A percentile compares a stretch with the other conserved stretches of the same genome.
phyloP scores from a whole-genome alignment of 1,140 invertebrate species.

The Dreissena polymorpha region DNA sequence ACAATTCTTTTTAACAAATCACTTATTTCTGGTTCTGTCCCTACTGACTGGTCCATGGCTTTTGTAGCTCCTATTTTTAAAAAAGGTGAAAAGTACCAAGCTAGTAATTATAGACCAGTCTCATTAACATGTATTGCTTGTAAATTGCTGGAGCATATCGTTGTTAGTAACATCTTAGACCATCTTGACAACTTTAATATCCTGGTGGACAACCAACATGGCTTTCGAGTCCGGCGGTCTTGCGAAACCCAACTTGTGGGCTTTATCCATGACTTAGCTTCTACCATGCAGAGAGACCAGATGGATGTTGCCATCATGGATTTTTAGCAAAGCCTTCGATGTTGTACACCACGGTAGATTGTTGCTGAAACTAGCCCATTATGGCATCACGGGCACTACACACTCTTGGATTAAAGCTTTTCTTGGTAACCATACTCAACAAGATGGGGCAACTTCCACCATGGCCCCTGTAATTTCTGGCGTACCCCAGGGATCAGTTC shows the following conservation, averaged over 20 bases:
- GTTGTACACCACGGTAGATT: slow-evolving; percentile 6
- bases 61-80: slow-evolving; percentile 1
- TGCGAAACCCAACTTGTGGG: slow-evolving; percentile 26
- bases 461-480: slow-evolving; percentile 8
- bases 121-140: slow-evolving; percentile 18
- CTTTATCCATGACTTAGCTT: slow-evolving; percentile 6
- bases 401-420: slow-evolving; percentile 19
- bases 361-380: slow-evolving; percentile 15
- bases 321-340: slow-evolving; percentile 20
- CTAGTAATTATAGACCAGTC: slow-evolving; percentile 22
- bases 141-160: slow-evolving; percentile 12
- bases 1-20: slow-evolving; percentile 9
- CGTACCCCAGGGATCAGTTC: slow-evolving; percentile 12
- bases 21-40: neutral
- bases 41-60: slow-evolving; percentile 1
- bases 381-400: neutral
- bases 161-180: slow-evolving; percentile 25
- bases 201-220: slow-evolving; percentile 29
- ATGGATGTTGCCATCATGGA: slow-evolving; percentile 25
- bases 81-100: slow-evolving; percentile 11
- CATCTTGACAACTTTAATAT: slow-evolving; percentile 2
- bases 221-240: slow-evolving; percentile 9
- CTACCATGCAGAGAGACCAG: neutral
- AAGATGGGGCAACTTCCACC: slow-evolving; percentile 10
- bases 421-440: neutral